Percentiles rank a stretch among this genome's conserved stretches.
phyloP scores from a whole-genome alignment of 2,113 vertebrate species.

The Myotis brandtii region DNA sequence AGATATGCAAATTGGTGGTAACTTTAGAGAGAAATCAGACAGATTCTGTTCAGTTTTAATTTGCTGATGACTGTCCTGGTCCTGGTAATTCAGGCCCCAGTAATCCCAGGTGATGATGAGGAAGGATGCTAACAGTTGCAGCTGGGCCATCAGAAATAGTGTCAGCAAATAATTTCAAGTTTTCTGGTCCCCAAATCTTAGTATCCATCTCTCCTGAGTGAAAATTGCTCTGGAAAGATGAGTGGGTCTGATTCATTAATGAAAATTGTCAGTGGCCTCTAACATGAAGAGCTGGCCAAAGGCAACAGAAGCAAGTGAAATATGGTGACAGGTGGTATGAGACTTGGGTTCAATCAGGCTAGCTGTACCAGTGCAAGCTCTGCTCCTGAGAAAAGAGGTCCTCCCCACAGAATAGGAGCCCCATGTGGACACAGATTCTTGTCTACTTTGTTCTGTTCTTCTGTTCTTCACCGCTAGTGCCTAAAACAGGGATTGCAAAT shows the following conservation, averaged over 20 bases:
- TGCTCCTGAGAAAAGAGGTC: background rate
- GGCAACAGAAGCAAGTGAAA: background rate
- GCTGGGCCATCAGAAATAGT: background rate
- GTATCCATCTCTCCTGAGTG: background rate
- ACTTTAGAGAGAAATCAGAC: background rate
- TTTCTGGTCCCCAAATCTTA: background rate
- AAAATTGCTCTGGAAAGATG: background rate
- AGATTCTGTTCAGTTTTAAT: background rate
- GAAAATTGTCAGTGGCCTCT: background rate
- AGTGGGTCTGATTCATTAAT: background rate
- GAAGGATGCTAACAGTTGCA: background rate
- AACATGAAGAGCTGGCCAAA: background rate
- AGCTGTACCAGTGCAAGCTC: background rate
- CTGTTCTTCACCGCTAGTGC: background rate
- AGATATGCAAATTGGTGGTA: background rate
- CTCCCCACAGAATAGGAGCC: background rate
- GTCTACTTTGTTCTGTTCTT: background rate
- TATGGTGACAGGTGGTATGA: background rate
- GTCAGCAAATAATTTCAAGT: background rate
- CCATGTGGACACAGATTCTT: background rate
- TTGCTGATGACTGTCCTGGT: background rate
- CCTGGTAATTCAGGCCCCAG: background rate
- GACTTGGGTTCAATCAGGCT: background rate
- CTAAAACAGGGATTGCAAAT: background rate
- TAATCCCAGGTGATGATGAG: background rate